Percentiles rank a stretch among this genome's conserved stretches.
Evolutionary conservation across 2,113 vertebrate genomes (phyloP).

Genomic region (Turdus rufiventris): DNA sequence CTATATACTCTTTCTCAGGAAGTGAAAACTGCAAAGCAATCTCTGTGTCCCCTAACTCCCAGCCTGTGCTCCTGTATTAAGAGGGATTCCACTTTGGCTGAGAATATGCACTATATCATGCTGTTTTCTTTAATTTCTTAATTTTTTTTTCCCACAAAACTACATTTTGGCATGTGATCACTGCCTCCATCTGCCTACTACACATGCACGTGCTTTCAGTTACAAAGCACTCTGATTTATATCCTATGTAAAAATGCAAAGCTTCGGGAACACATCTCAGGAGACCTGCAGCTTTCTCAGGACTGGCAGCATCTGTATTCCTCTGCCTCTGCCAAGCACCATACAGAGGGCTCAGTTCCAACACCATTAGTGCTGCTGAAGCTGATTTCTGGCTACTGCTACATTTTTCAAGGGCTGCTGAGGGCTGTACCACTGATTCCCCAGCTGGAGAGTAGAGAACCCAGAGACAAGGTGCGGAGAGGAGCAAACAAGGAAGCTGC

Average conservation of each 20-base stretch:
- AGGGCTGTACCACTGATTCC: neutral
- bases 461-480: neutral
- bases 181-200: neutral
- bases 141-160: neutral
- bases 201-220: neutral
- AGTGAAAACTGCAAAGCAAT: neutral
- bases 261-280: neutral
- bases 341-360: neutral
- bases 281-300: neutral
- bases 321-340: neutral
- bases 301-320: neutral
- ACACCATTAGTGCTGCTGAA: neutral
- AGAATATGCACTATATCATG: neutral
- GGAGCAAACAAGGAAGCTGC: neutral
- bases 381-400: neutral
- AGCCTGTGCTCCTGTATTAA: neutral
- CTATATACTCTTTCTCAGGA: neutral
- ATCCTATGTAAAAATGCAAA: neutral
- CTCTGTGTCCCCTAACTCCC: neutral
- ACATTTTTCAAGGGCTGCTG: neutral
- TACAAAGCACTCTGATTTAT: constrained; percentile 8
- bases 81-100: neutral
- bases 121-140: neutral
- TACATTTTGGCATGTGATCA: neutral
- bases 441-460: neutral